Evolutionary conservation across 2,113 vertebrate genomes (phyloP).

Genomic region (Myocastor coypus): DNA sequence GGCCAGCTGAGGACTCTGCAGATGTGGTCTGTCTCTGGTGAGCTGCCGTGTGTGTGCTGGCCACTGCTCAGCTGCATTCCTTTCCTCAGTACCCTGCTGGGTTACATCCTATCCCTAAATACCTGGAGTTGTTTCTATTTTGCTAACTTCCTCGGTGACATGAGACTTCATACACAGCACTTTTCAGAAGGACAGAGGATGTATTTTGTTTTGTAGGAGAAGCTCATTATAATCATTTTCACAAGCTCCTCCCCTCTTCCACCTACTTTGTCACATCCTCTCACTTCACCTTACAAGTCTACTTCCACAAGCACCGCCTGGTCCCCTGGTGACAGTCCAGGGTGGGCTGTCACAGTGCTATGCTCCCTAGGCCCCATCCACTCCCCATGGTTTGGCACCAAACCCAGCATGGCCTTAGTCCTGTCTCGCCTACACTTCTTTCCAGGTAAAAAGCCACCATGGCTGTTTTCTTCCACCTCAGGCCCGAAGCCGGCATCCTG

Average conservation of each 20-base stretch:
- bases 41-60: not conserved
- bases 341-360: no score
- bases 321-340: fast-evolving
- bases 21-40: no score
- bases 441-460: not conserved
- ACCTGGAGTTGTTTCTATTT: not conserved
- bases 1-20: not conserved
- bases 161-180: not conserved
- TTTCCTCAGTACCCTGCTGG: not conserved
- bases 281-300: not conserved
- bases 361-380: not conserved
- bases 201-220: not conserved
- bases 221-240: not conserved
- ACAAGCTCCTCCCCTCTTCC: not conserved
- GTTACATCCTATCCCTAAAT: not conserved
- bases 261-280: not conserved
- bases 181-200: not conserved
- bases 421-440: no score
- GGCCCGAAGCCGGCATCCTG: not conserved
- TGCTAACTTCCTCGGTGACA: fast-evolving
- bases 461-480: not conserved
- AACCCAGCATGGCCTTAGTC: not conserved
- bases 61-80: not conserved
- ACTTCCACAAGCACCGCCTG: fast-evolving
- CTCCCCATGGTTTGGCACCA: not conserved